These are phyloP conservation scores for Ptiloglossa arizonensis DNA, from an alignment of 1,140 invertebrate species.

Conservation along the genomic window DNA sequence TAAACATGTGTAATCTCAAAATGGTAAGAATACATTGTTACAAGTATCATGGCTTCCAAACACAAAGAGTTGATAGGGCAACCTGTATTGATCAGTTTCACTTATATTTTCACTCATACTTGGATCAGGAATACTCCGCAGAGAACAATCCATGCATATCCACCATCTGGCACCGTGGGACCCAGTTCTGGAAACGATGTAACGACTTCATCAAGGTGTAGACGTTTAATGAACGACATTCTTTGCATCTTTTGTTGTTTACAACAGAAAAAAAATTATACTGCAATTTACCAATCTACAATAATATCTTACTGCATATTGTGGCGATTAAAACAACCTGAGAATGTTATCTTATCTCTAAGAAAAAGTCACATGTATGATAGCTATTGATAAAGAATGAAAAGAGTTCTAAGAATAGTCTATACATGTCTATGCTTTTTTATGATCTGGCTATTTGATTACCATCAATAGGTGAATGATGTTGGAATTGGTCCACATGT, in stretches of 20 bases:
- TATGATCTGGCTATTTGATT: not conserved
- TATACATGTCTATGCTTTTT: not conserved
- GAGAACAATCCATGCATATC: constrained; percentile 86
- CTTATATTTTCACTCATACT: constrained; percentile 62
- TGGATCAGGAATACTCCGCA: constrained; percentile 83
- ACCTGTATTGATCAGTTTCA: not conserved
- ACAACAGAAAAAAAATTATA: not conserved
- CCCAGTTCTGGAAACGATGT: constrained; percentile 85
- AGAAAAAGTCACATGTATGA: constrained; percentile 56
- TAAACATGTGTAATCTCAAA: too few relatives aligned
- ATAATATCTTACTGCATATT: not conserved
- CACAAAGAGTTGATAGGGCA: not conserved
- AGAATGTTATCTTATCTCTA: constrained; percentile 64
- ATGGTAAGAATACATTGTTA: too few relatives aligned
- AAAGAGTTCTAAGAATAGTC: constrained; percentile 15
- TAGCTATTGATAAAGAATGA: constrained; percentile 58
- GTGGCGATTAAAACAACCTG: not conserved
- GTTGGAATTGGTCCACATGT: not conserved
- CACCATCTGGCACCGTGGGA: constrained; percentile 84
- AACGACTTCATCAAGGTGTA: constrained; percentile 82
- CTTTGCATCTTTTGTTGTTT: constrained; percentile 9
- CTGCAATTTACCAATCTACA: not conserved
- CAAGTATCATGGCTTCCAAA: too few relatives aligned
- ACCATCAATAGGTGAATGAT: too few relatives aligned
- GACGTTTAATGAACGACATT: constrained; percentile 79